Base-by-base conservation (phyloP, 2,797 vertebrate genomes). In the Dendrocincla fuliginosa region DNA sequence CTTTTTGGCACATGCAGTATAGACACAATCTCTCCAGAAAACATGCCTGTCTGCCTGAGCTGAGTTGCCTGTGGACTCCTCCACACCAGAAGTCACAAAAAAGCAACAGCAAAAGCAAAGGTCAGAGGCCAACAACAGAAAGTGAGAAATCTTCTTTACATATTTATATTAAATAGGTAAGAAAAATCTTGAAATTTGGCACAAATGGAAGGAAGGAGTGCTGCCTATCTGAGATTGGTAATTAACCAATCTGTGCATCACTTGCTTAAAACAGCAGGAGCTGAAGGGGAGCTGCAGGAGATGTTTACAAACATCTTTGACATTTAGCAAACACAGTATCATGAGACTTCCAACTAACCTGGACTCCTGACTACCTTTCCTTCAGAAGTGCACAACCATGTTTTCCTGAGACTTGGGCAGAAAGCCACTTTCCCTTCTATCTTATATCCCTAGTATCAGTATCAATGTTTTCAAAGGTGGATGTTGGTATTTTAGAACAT, bases 41-140 rank as follows among this genome's bases (percentile, higher is more conserved):
- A 61, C 1, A 1, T 11, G 7, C 3, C 24, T 5, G 0, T n/a
- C 49, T 52, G 49, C 37, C 33, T 32, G 6, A 60, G 11, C 10
- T 47, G 17, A 27, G 8, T 33, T 89, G 30, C 13, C 22, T 71
- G 32, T 52, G 37, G 37, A 44, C 25, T 77, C 46, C 17, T 74
- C 19, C 46, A 19, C 53, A 30, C n/a, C 19, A n/a, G 63, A 59
- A 85, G 14, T 24, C 27, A 37, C 37, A 41, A 53, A 13, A 16
- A 80, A 25, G 24, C 23, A 82, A 46, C 18, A 84, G 39, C 11
- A 68, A 78, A 69, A 84, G 5, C 49, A 52, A 80, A 74, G 13
- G 16, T 47, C 46, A 84, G 50, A 83, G 35, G 41, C 13, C 27
- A 65, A 35, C 65, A 68, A 49, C 42, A 81, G 27, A 89, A 53